Evolutionary conservation across 2,888 invertebrate genomes (phyloP).

Genomic region (Pimpla rufipes): DNA sequence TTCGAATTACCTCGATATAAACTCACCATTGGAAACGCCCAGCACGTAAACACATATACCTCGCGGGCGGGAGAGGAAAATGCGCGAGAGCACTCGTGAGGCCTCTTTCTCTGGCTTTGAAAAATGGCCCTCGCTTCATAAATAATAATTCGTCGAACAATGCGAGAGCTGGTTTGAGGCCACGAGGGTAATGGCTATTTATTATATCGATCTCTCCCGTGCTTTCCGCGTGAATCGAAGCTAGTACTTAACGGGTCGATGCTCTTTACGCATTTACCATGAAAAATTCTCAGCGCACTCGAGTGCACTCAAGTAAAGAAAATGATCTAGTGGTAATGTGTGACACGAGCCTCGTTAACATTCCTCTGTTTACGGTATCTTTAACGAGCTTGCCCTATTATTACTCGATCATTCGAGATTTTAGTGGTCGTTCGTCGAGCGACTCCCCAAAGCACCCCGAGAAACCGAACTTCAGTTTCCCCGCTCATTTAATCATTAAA

Average conservation of each 20-base stretch:
- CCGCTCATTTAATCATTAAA: not conserved
- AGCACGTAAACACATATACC: constrained; percentile 33
- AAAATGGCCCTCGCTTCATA: constrained; percentile 53
- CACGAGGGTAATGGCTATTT: constrained; percentile 53
- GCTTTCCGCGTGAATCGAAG: constrained; percentile 6
- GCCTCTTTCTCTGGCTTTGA: constrained; percentile 46
- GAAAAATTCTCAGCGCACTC: not conserved
- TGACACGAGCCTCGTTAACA: constrained; percentile 8
- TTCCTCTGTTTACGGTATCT: constrained; percentile 35
- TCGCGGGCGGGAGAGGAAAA: constrained; percentile 4
- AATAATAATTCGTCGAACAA: constrained; percentile 66
- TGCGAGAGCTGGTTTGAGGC: constrained; percentile 34
- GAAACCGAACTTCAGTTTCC: not conserved
- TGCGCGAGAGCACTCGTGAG: constrained; percentile 1
- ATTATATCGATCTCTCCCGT: constrained; percentile 39
- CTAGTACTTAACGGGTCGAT: constrained; percentile 5
- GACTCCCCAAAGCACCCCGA: not conserved
- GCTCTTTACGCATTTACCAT: not conserved
- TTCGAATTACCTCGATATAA: constrained; percentile 67
- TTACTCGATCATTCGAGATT: constrained; percentile 11
- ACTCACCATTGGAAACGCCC: constrained; percentile 59
- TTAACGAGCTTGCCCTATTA: constrained; percentile 38
- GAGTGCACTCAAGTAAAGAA: not conserved
- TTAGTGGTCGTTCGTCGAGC: constrained; percentile 1
- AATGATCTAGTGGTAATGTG: not conserved